These are phyloP conservation scores for Drosophila cardini DNA, from an alignment of 1,140 invertebrate genomes.

Conservation along the genomic window DNA sequence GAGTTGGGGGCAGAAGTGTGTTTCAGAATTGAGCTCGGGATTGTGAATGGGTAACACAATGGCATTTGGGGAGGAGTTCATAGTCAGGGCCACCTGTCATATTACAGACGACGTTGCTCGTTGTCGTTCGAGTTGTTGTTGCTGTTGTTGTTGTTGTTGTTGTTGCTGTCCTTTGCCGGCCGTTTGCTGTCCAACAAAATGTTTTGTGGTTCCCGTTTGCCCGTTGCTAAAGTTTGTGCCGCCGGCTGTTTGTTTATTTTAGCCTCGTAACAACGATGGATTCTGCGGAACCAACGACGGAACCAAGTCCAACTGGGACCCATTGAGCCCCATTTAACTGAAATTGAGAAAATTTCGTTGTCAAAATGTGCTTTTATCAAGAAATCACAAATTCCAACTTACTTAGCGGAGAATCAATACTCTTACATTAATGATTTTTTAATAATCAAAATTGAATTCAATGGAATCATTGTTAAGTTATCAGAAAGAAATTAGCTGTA, in stretches of 20 bases:
- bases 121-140: background rate
- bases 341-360: constrained; percentile 51
- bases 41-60: background rate
- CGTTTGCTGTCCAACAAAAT: constrained; percentile 82
- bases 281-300: background rate
- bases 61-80: background rate
- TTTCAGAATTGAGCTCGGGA: constrained; percentile 3
- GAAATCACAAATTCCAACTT: background rate
- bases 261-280: constrained; percentile 40
- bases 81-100: constrained; percentile 66
- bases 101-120: constrained; percentile 55
- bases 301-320: constrained; percentile 20
- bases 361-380: constrained; percentile 43
- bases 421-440: background rate
- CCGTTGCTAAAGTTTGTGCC: constrained; percentile 68
- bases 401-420: background rate
- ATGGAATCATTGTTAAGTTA: too few relatives aligned
- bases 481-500: too few relatives aligned
- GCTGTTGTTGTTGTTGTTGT: constrained; percentile 9
- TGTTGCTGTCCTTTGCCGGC: constrained; percentile 75
- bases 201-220: constrained; percentile 79
- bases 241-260: constrained; percentile 77
- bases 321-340: constrained; percentile 37
- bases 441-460: too few relatives aligned
- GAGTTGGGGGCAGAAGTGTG: background rate